Percentiles rank a stretch among this genome's conserved stretches.
Evolutionary conservation across 1,140 invertebrate genomes (phyloP).

Genomic region (Microplitis mediator): DNA sequence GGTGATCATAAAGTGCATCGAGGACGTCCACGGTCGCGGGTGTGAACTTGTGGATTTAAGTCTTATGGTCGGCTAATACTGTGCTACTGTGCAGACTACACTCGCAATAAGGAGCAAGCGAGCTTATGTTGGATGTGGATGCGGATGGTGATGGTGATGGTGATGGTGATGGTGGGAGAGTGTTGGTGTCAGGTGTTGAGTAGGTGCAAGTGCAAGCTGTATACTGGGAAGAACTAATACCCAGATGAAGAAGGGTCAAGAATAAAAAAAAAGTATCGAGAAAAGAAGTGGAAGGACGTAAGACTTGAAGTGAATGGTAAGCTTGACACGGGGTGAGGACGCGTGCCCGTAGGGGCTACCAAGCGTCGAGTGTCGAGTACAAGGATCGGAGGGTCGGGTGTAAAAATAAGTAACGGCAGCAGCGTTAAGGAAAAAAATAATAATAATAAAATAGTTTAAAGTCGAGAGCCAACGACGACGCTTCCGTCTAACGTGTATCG

Average conservation of each 20-base stretch:
- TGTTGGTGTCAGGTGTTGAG: background rate
- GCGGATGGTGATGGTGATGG: background rate
- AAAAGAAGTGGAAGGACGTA: no score
- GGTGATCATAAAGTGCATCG: background rate
- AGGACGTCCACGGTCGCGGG: background rate
- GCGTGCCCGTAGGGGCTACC: background rate
- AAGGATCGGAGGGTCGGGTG: background rate
- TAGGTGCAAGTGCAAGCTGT: background rate
- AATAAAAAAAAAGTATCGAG: no score
- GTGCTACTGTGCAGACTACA: background rate
- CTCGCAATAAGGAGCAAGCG: background rate
- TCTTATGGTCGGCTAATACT: background rate
- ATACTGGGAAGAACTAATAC: no score
- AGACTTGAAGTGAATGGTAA: no score
- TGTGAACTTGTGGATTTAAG: background rate
- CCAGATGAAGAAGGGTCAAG: no score
- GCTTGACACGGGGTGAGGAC: no score
- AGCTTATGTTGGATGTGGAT: background rate
- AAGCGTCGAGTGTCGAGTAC: background rate
- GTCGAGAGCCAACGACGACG: slow-evolving; percentile 17
- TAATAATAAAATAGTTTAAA: background rate
- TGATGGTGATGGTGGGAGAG: background rate
- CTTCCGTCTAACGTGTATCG: slow-evolving; percentile 42
- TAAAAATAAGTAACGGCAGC: background rate
- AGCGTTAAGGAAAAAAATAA: background rate